Evolutionary conservation across 2,113 vertebrate species (phyloP), one percentile per base, ranked within the genome.

Genomic region (Kryptolebias marmoratus): DNA sequence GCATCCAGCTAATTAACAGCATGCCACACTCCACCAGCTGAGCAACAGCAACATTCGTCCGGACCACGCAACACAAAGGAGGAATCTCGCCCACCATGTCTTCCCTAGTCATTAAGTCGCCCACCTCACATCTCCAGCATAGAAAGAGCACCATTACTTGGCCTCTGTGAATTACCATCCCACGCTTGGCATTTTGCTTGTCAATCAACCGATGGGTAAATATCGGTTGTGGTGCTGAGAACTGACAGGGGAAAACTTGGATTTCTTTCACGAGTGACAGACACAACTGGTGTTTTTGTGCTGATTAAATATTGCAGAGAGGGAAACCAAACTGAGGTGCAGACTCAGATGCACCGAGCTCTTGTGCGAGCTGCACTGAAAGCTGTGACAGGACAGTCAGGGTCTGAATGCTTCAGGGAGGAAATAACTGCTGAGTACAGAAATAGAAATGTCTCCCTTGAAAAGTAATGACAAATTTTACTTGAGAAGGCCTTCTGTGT

Each of bases 91-190:
- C 84, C 83, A 83, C 76, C 56, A 56, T 39, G 52, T 80, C 84
- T 82, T 77, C 74, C 71, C 81, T 86, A 70, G 79, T 90, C 87
- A 89, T 90, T 92, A 87, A 85, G 87, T 90, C 86, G 81, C 91
- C 90, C 86, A 89, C 89, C 85, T 91, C 73, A 64, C 84, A 82
- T 87, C 84, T 84, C 78, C 68, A 39, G 59, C 79, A 69, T 28
- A 56, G 77, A 87, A 76, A 73, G 69, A 79, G 71, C 79, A 74
- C 79, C 70, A 83, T 87, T 88, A 84, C 84, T 76, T 82, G 78
- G 83, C 77, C 86, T 80, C 58, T 82, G 55, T 85, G 83, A 89
- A 81, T 88, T 81, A 84, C 63, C 66, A 64, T 81, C 91, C 89
- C 68, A 89, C 85, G 84, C 77, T 71, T 60, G 73, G 73, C 85